Conservation (phyloP, 2,888 invertebrate genomes). For the Ellobium chinense region DNA sequence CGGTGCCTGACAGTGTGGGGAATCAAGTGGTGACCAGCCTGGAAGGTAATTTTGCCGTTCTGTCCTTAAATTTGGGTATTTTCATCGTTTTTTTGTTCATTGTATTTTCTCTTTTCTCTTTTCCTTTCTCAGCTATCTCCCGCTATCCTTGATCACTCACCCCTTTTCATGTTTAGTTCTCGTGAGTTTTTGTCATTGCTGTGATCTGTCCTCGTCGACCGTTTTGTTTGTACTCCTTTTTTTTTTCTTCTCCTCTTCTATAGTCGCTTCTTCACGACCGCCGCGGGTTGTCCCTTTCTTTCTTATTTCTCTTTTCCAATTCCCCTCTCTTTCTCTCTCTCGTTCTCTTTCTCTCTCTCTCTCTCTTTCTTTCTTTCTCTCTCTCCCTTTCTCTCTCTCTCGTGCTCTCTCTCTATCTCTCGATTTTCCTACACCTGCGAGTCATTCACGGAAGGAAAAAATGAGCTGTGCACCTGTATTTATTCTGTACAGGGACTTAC, state of each 20-base stretch:
- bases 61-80: too few species aligned
- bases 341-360: background rate
- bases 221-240: background rate
- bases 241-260: too few species aligned
- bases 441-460: too few species aligned
- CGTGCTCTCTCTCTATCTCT: constrained; percentile 12
- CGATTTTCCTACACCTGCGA: background rate
- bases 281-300: background rate
- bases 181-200: background rate
- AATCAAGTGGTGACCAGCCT: too few species aligned
- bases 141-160: too few species aligned
- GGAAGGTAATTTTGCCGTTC: too few species aligned
- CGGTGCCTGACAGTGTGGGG: too few species aligned
- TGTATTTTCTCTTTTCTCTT: background rate
- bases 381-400: constrained; percentile 10
- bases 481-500: too few species aligned
- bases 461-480: too few species aligned
- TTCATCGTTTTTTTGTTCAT: background rate
- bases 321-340: background rate
- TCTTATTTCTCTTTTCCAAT: background rate
- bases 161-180: too few species aligned
- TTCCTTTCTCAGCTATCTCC: background rate
- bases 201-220: background rate
- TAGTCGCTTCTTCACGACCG: too few species aligned
- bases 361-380: background rate